Conservation (phyloP, 2,797 vertebrate genomes). For the Galagoides demidoff region DNA sequence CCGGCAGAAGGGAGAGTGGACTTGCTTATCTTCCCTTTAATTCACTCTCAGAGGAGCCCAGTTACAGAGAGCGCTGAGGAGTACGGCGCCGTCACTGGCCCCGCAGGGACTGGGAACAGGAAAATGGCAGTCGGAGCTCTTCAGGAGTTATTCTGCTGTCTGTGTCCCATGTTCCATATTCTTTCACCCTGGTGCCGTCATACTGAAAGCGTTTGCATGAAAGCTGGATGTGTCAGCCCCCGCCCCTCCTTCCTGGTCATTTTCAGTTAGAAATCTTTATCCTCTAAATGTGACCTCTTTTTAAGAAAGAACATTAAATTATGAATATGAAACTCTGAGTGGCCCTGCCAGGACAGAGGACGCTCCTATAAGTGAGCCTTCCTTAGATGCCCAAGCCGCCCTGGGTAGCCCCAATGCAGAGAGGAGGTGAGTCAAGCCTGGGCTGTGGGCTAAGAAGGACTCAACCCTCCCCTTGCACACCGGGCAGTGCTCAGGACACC, state of each 20-base stretch:
- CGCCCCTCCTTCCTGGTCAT: background rate
- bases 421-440: background rate
- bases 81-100: background rate
- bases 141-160: background rate
- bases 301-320: background rate
- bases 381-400: background rate
- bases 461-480: accelerated
- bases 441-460: too few relatives aligned
- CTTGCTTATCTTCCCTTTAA: background rate
- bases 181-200: background rate
- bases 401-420: background rate
- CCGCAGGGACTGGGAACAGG: background rate
- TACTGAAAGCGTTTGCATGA: background rate
- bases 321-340: background rate
- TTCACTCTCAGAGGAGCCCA: background rate
- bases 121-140: background rate
- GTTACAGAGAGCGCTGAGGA: background rate
- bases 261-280: background rate
- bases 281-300: background rate
- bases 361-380: background rate
- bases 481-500: background rate
- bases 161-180: background rate
- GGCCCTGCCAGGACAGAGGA: background rate
- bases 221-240: background rate
- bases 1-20: background rate